These are phyloP conservation scores for Corythaixoides concolor DNA, from an alignment of 2,113 vertebrate genomes.

Conservation along the genomic window DNA sequence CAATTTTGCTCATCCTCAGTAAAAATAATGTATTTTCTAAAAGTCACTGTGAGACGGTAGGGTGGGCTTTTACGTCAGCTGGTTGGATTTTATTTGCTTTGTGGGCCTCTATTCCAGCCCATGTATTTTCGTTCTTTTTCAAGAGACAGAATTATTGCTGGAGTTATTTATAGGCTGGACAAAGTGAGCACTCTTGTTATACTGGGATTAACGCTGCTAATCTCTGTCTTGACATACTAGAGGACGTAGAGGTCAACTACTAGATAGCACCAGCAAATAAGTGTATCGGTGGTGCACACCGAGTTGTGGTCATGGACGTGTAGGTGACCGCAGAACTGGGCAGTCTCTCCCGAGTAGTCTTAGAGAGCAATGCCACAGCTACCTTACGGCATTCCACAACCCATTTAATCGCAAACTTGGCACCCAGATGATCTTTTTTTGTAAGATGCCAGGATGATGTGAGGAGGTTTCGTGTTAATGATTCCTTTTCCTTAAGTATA, in stretches of 20 bases:
- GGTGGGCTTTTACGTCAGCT: background rate
- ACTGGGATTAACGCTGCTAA: background rate
- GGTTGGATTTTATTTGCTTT: background rate
- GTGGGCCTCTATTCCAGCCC: no score
- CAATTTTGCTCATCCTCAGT: background rate
- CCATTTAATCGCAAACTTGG: background rate
- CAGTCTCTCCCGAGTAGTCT: background rate
- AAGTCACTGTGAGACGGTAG: background rate
- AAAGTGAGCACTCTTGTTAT: background rate
- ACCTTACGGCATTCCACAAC: fast-evolving
- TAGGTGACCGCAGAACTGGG: background rate
- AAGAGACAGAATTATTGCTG: background rate
- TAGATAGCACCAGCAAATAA: background rate
- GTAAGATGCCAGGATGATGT: background rate
- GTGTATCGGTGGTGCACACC: background rate
- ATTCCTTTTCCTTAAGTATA: background rate
- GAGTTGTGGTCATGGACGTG: fast-evolving
- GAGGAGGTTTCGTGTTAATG: background rate
- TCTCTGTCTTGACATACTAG: background rate
- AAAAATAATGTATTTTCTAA: background rate
- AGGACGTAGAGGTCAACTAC: background rate
- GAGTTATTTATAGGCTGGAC: background rate
- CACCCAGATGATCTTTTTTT: background rate
- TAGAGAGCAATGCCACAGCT: fast-evolving
- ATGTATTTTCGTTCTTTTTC: background rate